A percentile compares a stretch with the other conserved stretches of the same genome.
phyloP scores from a whole-genome alignment of 2,797 vertebrate genomes.

The Sebastes miniatus region DNA sequence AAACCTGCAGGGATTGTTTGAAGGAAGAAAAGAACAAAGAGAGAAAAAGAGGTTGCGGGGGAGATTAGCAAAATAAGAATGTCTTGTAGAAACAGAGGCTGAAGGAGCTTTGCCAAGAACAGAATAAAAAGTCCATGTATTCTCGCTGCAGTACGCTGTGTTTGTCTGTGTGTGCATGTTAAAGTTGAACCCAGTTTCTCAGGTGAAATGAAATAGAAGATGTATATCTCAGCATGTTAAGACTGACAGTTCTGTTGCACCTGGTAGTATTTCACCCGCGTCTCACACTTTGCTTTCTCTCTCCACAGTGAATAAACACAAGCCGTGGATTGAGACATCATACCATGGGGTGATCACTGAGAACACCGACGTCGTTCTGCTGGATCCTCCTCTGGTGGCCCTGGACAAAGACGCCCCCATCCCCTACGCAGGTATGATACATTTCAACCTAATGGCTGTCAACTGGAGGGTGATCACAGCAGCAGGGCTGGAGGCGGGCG shows the following conservation, averaged over 20 bases:
- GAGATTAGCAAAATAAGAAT: slow-evolving; percentile 42
- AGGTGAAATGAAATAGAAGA: not conserved
- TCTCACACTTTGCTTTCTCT: slow-evolving; percentile 12
- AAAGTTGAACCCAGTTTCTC: not conserved
- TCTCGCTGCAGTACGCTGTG: not conserved
- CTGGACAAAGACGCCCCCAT: slow-evolving; percentile 96
- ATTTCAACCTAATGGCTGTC: not conserved
- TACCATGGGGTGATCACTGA: slow-evolving; percentile 97
- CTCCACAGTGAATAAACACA: slow-evolving; percentile 94
- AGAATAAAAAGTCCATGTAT: not conserved
- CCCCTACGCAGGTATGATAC: slow-evolving; percentile 91
- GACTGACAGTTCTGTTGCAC: not conserved
- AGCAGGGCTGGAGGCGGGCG: not conserved
- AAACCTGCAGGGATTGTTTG: slow-evolving; percentile 47
- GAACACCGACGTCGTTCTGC: slow-evolving; percentile 92
- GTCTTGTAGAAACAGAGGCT: slow-evolving; percentile 14
- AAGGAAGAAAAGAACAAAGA: slow-evolving; percentile 29
- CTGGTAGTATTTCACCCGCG: not conserved
- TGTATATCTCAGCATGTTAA: not conserved
- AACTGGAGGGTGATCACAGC: not conserved
- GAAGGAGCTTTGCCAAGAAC: slow-evolving; percentile 9
- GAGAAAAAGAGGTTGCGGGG: not conserved
- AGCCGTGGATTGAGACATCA: slow-evolving; percentile 97
- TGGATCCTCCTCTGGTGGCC: slow-evolving; percentile 95
- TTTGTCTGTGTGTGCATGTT: not conserved